Base-by-base conservation (phyloP, 2,797 vertebrate genomes). In the Alfaro cultratus region DNA sequence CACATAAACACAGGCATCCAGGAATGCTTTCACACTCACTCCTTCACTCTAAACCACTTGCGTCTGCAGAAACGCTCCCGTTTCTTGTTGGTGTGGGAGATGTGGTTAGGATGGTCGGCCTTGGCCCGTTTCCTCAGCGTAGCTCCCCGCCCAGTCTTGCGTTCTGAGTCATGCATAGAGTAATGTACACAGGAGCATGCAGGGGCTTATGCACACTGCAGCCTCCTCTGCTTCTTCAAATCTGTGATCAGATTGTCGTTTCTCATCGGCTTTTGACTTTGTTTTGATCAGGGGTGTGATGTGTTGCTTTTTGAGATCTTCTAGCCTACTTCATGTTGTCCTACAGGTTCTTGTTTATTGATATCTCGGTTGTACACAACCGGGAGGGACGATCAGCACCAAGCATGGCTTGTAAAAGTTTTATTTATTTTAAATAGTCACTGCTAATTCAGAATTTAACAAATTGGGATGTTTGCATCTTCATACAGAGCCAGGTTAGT, bases 31-130 rank as follows among this genome's bases (percentile, higher is more conserved):
- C 73, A 31, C 76, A 34, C 80, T 84, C 76, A 36, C 73, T 1
- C 18, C 72, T 84, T 81, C 49, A 47, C 68, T 83, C 85, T 34
- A 79, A 86, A 90, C 41, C 80, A 73, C 87, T 85, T 83, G 49
- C 31, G 73, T 80, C 64, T 82, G 90, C 88, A 89, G 85, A 88
- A 87, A 83, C 41, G 39, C 76, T 51, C 78, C 72, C 78, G 51
- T 80, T 71, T 77, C 68, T 47, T 62, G 86, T 76, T 74, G 70
- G 70, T 80, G 85, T 73, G 87, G 79, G 80, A 8, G 47, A 26
- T 77, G 83, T 78, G 83, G 86, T 89, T 76, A 41, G 26, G 47
- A 73, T 64, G 80, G 77, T 70, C 51, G 3, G 67, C 76, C 73
- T 87, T 91, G 86, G 82, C 83, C 18, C 2, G 5, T 67, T 64